Percentiles rank a stretch among this genome's conserved stretches.
Evolutionary conservation across 2,797 vertebrate species (phyloP).

Genomic region (Clarias fuscus): DNA sequence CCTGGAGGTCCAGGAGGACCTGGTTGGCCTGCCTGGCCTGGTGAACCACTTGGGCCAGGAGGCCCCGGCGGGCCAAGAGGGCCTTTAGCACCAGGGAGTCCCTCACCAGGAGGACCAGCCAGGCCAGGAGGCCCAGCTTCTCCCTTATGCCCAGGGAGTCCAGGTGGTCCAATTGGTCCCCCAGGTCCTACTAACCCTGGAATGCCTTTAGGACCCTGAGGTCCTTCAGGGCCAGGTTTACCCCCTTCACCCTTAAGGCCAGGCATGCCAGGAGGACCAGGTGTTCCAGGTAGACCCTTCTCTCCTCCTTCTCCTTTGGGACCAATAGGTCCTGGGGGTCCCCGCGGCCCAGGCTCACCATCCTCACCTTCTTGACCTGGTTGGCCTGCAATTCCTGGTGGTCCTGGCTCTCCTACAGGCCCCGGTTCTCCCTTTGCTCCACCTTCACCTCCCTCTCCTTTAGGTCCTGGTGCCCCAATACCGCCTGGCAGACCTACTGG

Average conservation of each 20-base stretch:
- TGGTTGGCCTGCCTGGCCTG: conserved; percentile 83
- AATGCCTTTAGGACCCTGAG: conserved; percentile 90
- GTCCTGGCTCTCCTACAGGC: conserved; percentile 84
- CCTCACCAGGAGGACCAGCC: conserved; percentile 81
- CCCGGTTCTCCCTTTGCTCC: conserved; percentile 87
- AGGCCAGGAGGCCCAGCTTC: conserved; percentile 82
- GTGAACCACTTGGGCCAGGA: conserved; percentile 81
- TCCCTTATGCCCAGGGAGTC: conserved; percentile 85
- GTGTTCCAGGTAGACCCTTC: conserved; percentile 85
- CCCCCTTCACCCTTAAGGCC: conserved; percentile 88
- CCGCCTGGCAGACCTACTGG: conserved; percentile 83
- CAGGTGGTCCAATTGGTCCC: conserved; percentile 87
- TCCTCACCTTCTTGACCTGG: conserved; percentile 86
- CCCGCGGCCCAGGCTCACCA: conserved; percentile 87
- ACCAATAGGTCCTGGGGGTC: conserved; percentile 82
- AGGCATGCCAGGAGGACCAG: conserved; percentile 79
- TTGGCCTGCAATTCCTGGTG: conserved; percentile 86
- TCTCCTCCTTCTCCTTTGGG: conserved; percentile 88
- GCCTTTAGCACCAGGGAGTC: conserved; percentile 81
- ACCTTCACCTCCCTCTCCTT: conserved; percentile 84
- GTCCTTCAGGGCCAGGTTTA: conserved; percentile 82
- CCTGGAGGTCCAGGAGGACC: conserved; percentile 92
- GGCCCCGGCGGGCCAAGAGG: conserved; percentile 85
- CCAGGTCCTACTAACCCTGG: conserved; percentile 86
- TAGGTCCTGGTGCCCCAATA: conserved; percentile 84